Base-by-base conservation (phyloP, 2,888 invertebrate genomes). In the Cactoblastis cactorum region DNA sequence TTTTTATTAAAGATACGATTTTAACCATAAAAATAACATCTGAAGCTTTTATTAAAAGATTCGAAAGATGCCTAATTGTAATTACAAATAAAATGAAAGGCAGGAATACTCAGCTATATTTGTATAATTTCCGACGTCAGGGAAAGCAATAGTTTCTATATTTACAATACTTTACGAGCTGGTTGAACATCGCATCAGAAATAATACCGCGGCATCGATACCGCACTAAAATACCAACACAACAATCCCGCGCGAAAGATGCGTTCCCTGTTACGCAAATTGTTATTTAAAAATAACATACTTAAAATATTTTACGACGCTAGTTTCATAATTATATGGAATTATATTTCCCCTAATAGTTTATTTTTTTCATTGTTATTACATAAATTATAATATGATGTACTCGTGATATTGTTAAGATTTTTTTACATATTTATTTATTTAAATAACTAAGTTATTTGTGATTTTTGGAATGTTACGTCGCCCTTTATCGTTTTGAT, bases 401-500 rank as follows among this genome's bases (percentile, higher is more conserved):
- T 38, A 34, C 24, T 49, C 43, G 39, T 47, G 37, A 54, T 55
- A 54, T 38, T 35, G 47, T 52, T 49, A 48, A 32, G 38, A 53
- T 41, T 22, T 28, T 37, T 56, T 57, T 43, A 54, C 47, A 55
- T 34, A 28, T 54, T 45, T 61, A 14, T 41, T 24, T 11, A n/a
- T n/a, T n/a, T n/a, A n/a, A n/a, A n/a, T 56, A 49, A 52, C 54
- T 57, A 48, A n/a, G n/a, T 52, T 53, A 51, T 51, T 54, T 57
- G 49, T 52, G 54, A 54, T 63, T 69, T 64, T 55, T 67, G 77
- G 77, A 78, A 56, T 77, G 78, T 78, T 78, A 51, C 1, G 56
- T 66, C 63, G 59, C 64, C 66, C 62, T 54, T 63, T 65, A 52
- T 59, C 55, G 65, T 69, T 66, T 67, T 61, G 24, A 34, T 35